Percentiles rank a stretch among this genome's conserved stretches.
phyloP scores from a whole-genome alignment of 2,888 invertebrate species.

The Epinotia bilunana region DNA sequence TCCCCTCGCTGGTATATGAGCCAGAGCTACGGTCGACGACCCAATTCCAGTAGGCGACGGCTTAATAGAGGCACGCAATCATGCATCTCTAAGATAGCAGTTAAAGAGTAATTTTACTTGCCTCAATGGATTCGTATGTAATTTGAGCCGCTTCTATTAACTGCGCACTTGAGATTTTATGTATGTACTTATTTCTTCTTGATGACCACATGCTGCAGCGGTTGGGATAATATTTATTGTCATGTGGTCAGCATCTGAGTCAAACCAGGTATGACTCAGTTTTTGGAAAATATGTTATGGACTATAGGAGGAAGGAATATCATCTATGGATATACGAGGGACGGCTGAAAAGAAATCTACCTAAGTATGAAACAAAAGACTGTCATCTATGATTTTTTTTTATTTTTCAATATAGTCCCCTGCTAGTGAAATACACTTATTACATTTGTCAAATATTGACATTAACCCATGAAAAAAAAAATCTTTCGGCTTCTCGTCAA shows the following conservation, averaged over 20 bases:
- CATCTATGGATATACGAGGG: too few relatives aligned
- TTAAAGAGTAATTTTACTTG: slow-evolving; percentile 45
- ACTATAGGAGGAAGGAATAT: slow-evolving; percentile 14
- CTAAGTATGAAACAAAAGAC: too few relatives aligned
- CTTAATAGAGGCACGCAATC: slow-evolving; percentile 58
- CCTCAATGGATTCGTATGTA: slow-evolving; percentile 34
- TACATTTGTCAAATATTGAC: too few relatives aligned
- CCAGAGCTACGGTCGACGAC: slow-evolving; percentile 56
- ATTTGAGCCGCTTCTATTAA: slow-evolving; percentile 34
- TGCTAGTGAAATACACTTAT: too few relatives aligned
- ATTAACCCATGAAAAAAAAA: too few relatives aligned
- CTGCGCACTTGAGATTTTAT: slow-evolving; percentile 36
- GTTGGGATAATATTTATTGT: slow-evolving; percentile 10
- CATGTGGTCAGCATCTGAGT: slow-evolving; percentile 22
- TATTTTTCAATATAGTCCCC: too few relatives aligned
- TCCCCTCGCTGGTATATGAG: slow-evolving; percentile 44
- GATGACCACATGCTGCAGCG: slow-evolving; percentile 13
- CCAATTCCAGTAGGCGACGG: slow-evolving; percentile 57
- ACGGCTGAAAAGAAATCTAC: too few relatives aligned
- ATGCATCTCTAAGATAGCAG: slow-evolving; percentile 58
- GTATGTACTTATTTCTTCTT: slow-evolving; percentile 32
- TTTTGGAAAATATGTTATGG: slow-evolving; percentile 18
- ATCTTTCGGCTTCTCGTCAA: too few relatives aligned
- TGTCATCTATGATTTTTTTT: too few relatives aligned
- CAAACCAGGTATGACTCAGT: slow-evolving; percentile 15